Percentiles rank a stretch among this genome's conserved stretches.
Conservation (phyloP, 2,888 invertebrate genomes). For the Eupithecia dodoneata region DNA sequence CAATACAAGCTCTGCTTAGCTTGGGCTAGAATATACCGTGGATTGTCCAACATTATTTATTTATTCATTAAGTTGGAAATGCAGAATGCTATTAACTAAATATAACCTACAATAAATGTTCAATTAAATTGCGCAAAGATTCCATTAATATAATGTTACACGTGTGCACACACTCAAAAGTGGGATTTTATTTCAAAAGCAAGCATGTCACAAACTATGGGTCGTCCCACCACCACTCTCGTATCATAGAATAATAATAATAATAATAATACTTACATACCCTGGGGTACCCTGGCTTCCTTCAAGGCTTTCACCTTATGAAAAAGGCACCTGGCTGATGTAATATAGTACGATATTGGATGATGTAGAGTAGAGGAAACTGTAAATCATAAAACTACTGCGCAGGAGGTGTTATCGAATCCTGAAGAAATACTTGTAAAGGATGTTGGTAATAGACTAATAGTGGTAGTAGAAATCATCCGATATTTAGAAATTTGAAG, state of each 20-base stretch:
- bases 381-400: conserved; percentile 14
- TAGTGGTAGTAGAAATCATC: too few species aligned
- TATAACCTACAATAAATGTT: too few species aligned
- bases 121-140: background rate
- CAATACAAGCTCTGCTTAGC: too few species aligned
- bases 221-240: background rate
- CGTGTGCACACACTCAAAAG: background rate
- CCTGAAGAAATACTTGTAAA: conserved; percentile 14
- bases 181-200: background rate
- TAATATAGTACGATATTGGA: background rate
- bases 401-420: conserved; percentile 14
- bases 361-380: background rate
- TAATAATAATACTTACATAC: too few species aligned
- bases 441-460: conserved; percentile 24
- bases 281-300: background rate
- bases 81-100: too few species aligned
- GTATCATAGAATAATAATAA: too few species aligned
- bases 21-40: too few species aligned
- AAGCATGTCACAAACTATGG: too few species aligned
- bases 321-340: background rate
- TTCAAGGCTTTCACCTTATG: background rate
- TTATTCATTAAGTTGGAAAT: too few species aligned
- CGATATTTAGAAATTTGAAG: too few species aligned
- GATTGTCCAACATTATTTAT: too few species aligned
- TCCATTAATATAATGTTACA: background rate